Conservation (phyloP, 2,797 vertebrate species). For the Ctenopoma multispine region DNA sequence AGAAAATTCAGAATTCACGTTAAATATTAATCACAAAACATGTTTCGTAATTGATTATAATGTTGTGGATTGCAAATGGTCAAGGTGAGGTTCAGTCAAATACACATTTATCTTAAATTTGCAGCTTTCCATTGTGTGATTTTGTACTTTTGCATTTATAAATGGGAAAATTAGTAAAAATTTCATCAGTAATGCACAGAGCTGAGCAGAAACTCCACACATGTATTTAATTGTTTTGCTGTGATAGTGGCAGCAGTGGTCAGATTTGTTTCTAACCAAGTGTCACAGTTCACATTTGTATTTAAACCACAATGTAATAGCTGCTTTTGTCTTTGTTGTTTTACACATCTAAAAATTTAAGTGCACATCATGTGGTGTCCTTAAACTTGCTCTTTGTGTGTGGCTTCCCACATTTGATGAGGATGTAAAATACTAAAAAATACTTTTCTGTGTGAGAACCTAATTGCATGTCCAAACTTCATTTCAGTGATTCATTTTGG, state of each 20-base stretch:
- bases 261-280: background rate
- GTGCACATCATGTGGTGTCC: background rate
- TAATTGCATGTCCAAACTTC: background rate
- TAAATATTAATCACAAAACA: slow-evolving; percentile 13
- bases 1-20: background rate
- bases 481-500: background rate
- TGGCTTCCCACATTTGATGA: background rate
- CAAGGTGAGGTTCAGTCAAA: slow-evolving; percentile 3
- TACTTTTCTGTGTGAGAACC: background rate
- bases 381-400: background rate
- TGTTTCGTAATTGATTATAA: background rate
- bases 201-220: background rate
- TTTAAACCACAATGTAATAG: slow-evolving; percentile 11
- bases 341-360: background rate
- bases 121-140: background rate
- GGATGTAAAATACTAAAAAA: background rate
- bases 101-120: background rate
- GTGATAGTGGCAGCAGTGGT: background rate
- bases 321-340: background rate
- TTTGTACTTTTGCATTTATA: slow-evolving; percentile 6
- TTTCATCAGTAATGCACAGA: background rate
- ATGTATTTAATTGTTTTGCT: background rate
- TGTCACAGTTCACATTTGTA: background rate
- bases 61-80: background rate
- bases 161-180: background rate